Evolutionary conservation across 2,888 invertebrate genomes (phyloP).

Genomic region (Meghimatium bilineatum): DNA sequence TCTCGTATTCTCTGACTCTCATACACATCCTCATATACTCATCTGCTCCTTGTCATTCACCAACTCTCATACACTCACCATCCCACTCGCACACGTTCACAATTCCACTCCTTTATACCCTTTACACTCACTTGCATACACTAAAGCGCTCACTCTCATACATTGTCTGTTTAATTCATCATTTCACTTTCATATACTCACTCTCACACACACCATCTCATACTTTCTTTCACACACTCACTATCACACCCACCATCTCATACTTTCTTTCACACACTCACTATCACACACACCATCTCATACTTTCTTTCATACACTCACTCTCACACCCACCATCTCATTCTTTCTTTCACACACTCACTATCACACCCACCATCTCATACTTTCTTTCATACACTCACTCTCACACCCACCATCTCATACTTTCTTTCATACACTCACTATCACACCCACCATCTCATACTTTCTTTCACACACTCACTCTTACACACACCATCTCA

Average conservation of each 20-base stretch:
- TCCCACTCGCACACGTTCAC: background rate
- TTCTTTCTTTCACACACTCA: background rate
- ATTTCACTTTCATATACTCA: background rate
- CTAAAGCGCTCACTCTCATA: conserved; percentile 16
- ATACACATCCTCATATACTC: background rate
- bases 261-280: too few species aligned
- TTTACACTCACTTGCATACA: background rate
- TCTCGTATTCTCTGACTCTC: background rate
- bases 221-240: background rate
- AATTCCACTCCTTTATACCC: background rate
- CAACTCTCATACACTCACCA: background rate
- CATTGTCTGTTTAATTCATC: background rate
- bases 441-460: conserved; percentile 18
- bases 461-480: background rate
- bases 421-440: background rate
- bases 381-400: background rate
- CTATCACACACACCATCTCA: too few species aligned
- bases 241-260: conserved; percentile 18
- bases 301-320: background rate
- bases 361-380: conserved; percentile 18
- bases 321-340: background rate
- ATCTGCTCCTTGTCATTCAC: conserved; percentile 11
- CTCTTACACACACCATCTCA: background rate
- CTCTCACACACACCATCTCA: background rate
- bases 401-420: background rate